Evolutionary conservation across 1,140 invertebrate genomes (phyloP).

Genomic region (Gryllus bimaculatus): DNA sequence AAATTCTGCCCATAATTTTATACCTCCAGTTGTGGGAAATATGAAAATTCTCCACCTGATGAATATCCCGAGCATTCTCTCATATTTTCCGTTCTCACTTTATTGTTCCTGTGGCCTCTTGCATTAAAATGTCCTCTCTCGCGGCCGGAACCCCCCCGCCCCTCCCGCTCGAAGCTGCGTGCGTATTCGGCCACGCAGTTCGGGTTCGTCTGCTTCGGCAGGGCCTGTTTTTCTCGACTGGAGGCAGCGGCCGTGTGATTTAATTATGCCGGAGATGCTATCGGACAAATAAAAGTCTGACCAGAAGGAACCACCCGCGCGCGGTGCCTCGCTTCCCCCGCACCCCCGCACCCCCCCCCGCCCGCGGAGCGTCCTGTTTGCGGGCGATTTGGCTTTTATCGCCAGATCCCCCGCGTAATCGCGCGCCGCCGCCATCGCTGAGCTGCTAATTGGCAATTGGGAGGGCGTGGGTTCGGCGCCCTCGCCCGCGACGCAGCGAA

Average conservation of each 20-base stretch:
- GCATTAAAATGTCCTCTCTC: not conserved
- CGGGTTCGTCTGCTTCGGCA: not conserved
- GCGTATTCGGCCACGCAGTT: not conserved
- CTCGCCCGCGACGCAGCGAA: too few relatives aligned
- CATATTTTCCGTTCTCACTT: too few relatives aligned
- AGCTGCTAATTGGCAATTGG: not conserved
- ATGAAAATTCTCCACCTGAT: too few relatives aligned
- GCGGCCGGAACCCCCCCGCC: too few relatives aligned
- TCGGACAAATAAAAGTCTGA: not conserved
- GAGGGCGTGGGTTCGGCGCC: not conserved
- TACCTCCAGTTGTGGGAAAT: too few relatives aligned
- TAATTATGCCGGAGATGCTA: not conserved
- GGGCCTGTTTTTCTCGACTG: not conserved
- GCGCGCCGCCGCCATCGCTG: too few relatives aligned
- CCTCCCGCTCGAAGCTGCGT: too few relatives aligned
- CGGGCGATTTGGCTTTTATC: not conserved
- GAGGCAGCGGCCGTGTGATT: not conserved
- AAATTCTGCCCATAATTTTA: too few relatives aligned
- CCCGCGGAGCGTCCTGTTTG: not conserved
- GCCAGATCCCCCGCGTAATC: not conserved
- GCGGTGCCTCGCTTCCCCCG: not conserved
- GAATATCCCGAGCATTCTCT: too few relatives aligned
- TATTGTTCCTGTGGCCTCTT: too few relatives aligned
- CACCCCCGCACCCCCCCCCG: too few relatives aligned
- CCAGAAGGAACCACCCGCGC: not conserved